Percentiles rank a stretch among this genome's conserved stretches.
Evolutionary conservation across 2,797 vertebrate genomes (phyloP).

Genomic region (Thamnophis elegans): DNA sequence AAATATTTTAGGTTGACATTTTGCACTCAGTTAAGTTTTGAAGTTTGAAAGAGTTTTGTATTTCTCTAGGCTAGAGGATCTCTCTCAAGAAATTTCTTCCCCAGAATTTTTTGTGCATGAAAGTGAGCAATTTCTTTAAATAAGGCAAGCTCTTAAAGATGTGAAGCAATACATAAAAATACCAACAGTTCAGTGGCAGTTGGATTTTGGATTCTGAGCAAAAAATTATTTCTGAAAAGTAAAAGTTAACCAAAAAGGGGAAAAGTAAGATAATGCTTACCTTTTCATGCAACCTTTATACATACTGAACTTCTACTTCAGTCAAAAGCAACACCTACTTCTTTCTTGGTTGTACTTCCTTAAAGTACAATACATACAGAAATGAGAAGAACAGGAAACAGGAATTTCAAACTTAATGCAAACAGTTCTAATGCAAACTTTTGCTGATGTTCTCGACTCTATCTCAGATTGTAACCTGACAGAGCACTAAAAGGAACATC

Average conservation of each 20-base stretch:
- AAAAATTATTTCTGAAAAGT: not conserved
- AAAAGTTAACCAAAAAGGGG: rapidly evolving
- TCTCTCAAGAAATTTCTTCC: not conserved
- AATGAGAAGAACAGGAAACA: slow-evolving; percentile 8
- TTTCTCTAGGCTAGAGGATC: not conserved
- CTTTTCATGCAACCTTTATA: rapidly evolving
- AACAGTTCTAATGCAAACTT: not conserved
- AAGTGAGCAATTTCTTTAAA: not conserved
- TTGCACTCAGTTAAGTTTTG: not conserved
- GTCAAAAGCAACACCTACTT: not conserved
- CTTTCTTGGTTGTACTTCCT: not conserved
- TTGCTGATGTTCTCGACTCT: not conserved
- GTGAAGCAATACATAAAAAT: not conserved
- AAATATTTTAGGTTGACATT: not conserved
- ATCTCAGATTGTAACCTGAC: not conserved
- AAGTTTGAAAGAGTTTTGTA: not conserved
- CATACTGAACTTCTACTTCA: not conserved
- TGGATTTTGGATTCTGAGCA: not conserved
- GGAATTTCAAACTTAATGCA: not conserved
- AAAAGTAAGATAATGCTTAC: not conserved
- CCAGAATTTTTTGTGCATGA: not conserved
- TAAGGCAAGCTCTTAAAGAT: not conserved
- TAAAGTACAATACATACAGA: not conserved
- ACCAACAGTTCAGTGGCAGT: not conserved
- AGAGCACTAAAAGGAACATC: not conserved